phyloP scores from a whole-genome alignment of 2,888 invertebrate species.

The Lasioglossum pauxillum region DNA sequence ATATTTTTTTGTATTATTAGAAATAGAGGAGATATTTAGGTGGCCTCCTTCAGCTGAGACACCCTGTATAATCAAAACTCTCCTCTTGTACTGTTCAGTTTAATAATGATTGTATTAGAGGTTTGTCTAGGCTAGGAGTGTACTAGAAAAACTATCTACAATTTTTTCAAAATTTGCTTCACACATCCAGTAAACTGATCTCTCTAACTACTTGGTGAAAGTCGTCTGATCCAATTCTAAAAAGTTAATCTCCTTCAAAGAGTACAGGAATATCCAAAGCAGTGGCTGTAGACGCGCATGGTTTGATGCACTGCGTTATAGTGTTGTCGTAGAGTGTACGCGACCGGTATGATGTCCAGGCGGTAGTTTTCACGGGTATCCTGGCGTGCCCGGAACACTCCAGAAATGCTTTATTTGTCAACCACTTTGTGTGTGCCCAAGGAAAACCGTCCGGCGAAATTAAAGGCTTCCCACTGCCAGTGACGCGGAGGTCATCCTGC shows the following conservation, averaged over 20 bases:
- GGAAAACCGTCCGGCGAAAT: constrained; percentile 67
- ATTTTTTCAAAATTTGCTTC: no score
- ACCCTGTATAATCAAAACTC: no score
- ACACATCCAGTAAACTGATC: no score
- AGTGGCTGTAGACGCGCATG: not conserved
- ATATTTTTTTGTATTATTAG: no score
- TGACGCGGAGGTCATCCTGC: constrained; percentile 51
- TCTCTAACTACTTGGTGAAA: no score
- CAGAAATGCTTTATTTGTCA: constrained; percentile 75
- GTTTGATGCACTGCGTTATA: not conserved
- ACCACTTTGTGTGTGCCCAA: constrained; percentile 65
- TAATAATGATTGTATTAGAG: no score
- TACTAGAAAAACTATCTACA: no score
- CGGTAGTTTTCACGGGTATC: constrained; percentile 68
- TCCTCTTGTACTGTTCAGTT: no score
- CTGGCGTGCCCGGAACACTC: constrained; percentile 44
- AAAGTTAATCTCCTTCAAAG: not conserved
- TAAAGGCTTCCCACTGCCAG: constrained; percentile 70
- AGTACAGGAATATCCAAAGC: not conserved
- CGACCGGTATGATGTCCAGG: constrained; percentile 48
- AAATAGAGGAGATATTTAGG: no score
- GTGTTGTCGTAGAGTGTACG: not conserved
- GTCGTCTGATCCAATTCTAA: not conserved
- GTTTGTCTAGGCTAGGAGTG: no score
- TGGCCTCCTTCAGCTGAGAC: no score